Evolutionary conservation across 1,140 invertebrate species (phyloP), one percentile per base, ranked within the genome.

Genomic region (Colletes gigas): DNA sequence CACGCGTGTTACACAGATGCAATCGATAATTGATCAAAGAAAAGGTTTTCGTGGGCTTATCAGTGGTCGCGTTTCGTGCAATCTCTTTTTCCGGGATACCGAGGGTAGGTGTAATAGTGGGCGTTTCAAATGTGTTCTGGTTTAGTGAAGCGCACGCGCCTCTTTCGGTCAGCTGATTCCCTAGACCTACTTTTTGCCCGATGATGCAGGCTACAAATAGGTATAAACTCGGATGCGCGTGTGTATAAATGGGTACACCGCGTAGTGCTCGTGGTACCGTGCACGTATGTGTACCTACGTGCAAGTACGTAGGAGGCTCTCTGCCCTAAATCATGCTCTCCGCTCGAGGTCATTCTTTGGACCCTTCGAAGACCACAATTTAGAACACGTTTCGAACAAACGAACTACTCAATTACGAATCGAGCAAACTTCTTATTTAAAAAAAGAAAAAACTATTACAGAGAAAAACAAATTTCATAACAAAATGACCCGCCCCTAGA

Each of bases 171-270:
- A 91, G 90, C 91, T 91, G 91, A 89, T 90, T 90, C 89, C 90
- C 90, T 91, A 91, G 91, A 92, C 90, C 91, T 91, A 92, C 89
- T 90, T 92, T 90, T 90, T 83, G 62, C 59, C 71, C 78, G 81
- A 82, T 89, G 86, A 87, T 88, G 78, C 68, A 82, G 73, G 86
- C 89, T 87, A 72, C 84, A 73, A 69, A 77, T 84, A 77, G 54
- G 39, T 76, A 62, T 85, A 77, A 55, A n/a, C 30, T 52, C 21
- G 57, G 15, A 67, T 21, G 39, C 55, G 41, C 55, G 47, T 47
- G 47, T 73, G 65, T 77, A 15, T 30, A 62, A 57, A 65, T 44
- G 39, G 10, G 8, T 30, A 30, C 17, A 17, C 19, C 19, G 19
- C 17, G 17, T 60, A 21, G n/a, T 21, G 12, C 60, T 60, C 50